Conservation (phyloP, 2,888 invertebrate genomes). For the Drosophila lacicola region DNA sequence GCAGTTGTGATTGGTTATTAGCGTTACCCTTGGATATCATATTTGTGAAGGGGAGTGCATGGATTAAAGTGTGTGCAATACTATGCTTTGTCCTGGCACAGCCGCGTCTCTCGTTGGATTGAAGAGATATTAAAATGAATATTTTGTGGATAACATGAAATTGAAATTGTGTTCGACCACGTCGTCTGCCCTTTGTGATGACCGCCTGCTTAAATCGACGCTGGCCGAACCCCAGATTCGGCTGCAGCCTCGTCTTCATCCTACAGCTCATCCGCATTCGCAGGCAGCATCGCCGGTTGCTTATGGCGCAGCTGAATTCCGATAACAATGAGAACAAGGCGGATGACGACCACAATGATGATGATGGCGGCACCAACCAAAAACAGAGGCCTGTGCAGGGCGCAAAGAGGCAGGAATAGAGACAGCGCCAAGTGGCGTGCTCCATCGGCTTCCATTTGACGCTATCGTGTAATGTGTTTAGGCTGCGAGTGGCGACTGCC, state of each 20-base stretch:
- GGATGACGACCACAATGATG: slow-evolving; percentile 57
- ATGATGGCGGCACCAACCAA: slow-evolving; percentile 44
- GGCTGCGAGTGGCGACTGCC: slow-evolving; percentile 51
- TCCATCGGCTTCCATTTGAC: slow-evolving; percentile 73
- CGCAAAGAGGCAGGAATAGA: slow-evolving; percentile 13
- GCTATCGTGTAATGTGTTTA: slow-evolving; percentile 80
- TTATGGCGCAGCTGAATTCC: slow-evolving; percentile 65
- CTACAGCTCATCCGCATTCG: slow-evolving; percentile 12
- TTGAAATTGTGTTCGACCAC: slow-evolving; percentile 74
- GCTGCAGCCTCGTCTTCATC: slow-evolving; percentile 1
- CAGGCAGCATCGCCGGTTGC: slow-evolving; percentile 41
- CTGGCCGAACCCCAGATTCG: slow-evolving; percentile 4
- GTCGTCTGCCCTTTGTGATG: slow-evolving; percentile 62
- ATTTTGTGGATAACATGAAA: slow-evolving; percentile 82
- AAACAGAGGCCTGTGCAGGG: slow-evolving; percentile 23
- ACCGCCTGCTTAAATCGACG: slow-evolving; percentile 58
- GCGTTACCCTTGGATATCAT: slow-evolving; percentile 85
- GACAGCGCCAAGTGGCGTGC: slow-evolving; percentile 52
- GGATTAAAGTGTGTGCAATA: slow-evolving; percentile 17
- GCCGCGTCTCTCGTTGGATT: slow-evolving; percentile 63
- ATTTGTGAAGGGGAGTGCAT: slow-evolving; percentile 57
- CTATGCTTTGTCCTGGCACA: slow-evolving; percentile 1
- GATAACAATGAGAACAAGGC: slow-evolving; percentile 71
- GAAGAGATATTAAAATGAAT: slow-evolving; percentile 84
- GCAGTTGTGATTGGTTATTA: slow-evolving; percentile 84